A percentile compares a stretch with the other conserved stretches of the same genome.
Conservation (phyloP, 2,113 vertebrate genomes). For the Carollia perspicillata region DNA sequence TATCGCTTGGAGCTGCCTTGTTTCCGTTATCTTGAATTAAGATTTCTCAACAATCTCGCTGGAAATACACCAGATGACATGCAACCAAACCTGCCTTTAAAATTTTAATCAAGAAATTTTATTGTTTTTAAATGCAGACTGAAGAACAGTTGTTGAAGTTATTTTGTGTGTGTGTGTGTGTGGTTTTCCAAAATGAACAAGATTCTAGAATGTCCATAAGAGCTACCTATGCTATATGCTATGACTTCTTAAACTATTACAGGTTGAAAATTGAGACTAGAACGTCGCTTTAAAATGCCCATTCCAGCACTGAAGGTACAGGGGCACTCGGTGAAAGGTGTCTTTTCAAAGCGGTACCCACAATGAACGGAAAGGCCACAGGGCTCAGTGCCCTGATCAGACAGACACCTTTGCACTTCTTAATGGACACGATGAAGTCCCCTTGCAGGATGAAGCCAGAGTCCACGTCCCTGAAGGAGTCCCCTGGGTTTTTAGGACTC, state of each 20-base stretch:
- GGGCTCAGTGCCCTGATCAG: rapidly evolving
- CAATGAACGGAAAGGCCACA: neutral
- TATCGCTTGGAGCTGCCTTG: neutral
- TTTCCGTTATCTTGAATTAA: neutral
- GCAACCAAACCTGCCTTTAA: neutral
- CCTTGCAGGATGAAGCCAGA: neutral
- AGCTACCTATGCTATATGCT: neutral
- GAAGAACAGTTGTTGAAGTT: neutral
- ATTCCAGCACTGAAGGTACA: too few species aligned
- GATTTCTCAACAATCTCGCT: neutral
- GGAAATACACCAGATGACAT: neutral
- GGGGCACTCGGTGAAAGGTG: neutral
- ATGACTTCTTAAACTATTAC: neutral
- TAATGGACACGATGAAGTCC: rapidly evolving
- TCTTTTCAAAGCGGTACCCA: neutral
- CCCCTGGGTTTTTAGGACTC: neutral
- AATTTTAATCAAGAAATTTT: neutral
- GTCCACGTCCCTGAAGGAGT: neutral
- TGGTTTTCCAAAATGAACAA: neutral
- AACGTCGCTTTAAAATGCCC: neutral
- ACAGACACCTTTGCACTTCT: neutral
- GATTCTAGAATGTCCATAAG: neutral
- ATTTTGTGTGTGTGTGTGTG: neutral
- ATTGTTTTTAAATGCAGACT: neutral
- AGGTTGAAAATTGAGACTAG: neutral